phyloP scores from a whole-genome alignment of 1,140 invertebrate species.

The Caenorhabditis elegans region DNA sequence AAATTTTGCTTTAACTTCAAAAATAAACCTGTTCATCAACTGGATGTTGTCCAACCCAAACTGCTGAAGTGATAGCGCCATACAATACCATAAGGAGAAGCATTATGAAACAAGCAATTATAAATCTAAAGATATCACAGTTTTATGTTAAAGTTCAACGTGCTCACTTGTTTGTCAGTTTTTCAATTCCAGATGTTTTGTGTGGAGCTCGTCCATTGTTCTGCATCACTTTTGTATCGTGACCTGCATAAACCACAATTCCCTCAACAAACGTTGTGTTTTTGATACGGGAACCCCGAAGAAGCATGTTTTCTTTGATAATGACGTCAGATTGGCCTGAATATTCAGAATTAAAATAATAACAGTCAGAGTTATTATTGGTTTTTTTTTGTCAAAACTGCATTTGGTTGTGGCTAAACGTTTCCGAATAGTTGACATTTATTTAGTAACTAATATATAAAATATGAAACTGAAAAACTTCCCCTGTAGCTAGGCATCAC shows the following conservation, averaged over 20 bases:
- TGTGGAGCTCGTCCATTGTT: slow-evolving; percentile 93
- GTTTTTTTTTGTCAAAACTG: no score
- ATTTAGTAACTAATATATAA: no score
- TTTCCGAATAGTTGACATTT: no score
- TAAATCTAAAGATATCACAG: slow-evolving; percentile 75
- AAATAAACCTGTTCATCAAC: not conserved
- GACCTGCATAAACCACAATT: slow-evolving; percentile 91
- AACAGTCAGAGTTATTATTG: no score
- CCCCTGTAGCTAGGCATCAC: no score
- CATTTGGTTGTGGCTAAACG: no score
- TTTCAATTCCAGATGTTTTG: slow-evolving; percentile 87
- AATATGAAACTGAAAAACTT: not conserved
- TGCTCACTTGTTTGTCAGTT: slow-evolving; percentile 77
- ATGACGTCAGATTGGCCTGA: slow-evolving; percentile 80
- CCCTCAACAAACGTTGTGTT: slow-evolving; percentile 91
- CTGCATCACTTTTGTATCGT: slow-evolving; percentile 76
- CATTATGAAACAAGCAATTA: slow-evolving; percentile 92
- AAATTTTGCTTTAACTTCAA: not conserved
- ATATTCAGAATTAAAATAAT: not conserved
- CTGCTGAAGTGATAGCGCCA: slow-evolving; percentile 73
- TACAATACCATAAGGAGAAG: slow-evolving; percentile 84
- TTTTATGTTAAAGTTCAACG: not conserved
- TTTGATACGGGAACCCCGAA: slow-evolving; percentile 88
- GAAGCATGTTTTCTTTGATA: slow-evolving; percentile 85
- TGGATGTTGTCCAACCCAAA: slow-evolving; percentile 37